Percentiles rank a stretch among this genome's conserved stretches.
These are phyloP conservation scores for Heliocidaris erythrogramma DNA, from an alignment of 35 echinoderm and acorn worm genomes.

Conservation along the genomic window DNA sequence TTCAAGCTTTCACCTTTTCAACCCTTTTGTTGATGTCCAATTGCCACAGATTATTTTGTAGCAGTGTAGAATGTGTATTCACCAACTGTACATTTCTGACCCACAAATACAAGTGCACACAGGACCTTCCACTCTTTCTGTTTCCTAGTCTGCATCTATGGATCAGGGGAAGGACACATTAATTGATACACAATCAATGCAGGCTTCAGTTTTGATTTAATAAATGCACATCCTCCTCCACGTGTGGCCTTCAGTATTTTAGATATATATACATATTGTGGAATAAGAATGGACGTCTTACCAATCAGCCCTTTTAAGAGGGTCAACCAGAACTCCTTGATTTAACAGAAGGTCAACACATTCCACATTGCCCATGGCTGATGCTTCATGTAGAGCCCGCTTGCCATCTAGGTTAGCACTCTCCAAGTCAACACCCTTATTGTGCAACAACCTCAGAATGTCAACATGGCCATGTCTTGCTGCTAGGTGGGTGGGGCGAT, in stretches of 20 bases:
- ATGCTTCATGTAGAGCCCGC: conserved; percentile 81
- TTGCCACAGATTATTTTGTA: no score
- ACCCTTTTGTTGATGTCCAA: no score
- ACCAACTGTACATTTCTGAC: no score
- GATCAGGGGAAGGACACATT: no score
- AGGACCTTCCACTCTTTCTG: no score
- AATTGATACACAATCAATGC: no score
- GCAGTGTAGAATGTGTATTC: no score
- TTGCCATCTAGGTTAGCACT: conserved; percentile 84
- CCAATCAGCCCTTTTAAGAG: conserved; percentile 94
- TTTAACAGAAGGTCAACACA: conserved; percentile 63
- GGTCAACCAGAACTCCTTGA: conserved; percentile 63
- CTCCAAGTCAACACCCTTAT: conserved; percentile 67
- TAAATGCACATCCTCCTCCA: background rate
- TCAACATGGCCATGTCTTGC: conserved; percentile 69
- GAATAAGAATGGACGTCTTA: conserved; percentile 20
- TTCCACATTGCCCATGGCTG: conserved; percentile 55
- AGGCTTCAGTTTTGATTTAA: no score
- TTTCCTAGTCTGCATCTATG: no score
- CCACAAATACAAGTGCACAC: no score
- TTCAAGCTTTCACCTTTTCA: no score
- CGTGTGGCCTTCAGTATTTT: background rate
- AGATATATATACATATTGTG: no score
- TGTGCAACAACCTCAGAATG: conserved; percentile 53
- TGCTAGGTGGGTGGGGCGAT: conserved; percentile 73